These are phyloP conservation scores for Synanthedon formicaeformis DNA, from an alignment of 2,888 invertebrate genomes.

Conservation along the genomic window DNA sequence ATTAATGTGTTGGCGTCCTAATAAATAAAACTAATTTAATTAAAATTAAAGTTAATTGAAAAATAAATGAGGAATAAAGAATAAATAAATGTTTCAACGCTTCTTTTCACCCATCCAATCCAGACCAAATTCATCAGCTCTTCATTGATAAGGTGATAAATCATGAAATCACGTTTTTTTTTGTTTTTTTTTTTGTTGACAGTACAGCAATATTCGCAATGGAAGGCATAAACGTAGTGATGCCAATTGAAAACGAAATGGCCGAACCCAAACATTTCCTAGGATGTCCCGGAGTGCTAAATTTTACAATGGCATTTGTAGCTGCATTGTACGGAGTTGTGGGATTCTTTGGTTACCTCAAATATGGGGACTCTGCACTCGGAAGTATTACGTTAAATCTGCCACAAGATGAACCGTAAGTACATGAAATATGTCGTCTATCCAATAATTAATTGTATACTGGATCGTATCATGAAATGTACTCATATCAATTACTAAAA, in stretches of 20 bases:
- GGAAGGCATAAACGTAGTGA: slow-evolving; percentile 94
- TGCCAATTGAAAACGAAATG: slow-evolving; percentile 96
- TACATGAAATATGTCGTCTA: slow-evolving; percentile 11
- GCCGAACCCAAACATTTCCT: slow-evolving; percentile 81
- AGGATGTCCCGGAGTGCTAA: slow-evolving; percentile 85
- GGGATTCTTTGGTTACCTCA: slow-evolving; percentile 89
- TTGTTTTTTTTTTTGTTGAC: slow-evolving; percentile 2
- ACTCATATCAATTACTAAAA: too few relatives aligned
- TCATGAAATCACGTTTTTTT: too few relatives aligned
- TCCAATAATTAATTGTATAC: not conserved
- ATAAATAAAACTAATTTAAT: too few relatives aligned
- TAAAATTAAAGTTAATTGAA: too few relatives aligned
- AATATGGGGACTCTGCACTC: slow-evolving; percentile 78
- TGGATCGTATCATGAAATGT: not conserved
- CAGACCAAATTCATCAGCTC: too few relatives aligned
- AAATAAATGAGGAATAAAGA: too few relatives aligned
- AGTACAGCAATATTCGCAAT: slow-evolving; percentile 96
- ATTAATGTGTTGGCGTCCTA: too few relatives aligned
- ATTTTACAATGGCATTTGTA: slow-evolving; percentile 86
- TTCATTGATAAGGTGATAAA: too few relatives aligned
- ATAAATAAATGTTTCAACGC: too few relatives aligned
- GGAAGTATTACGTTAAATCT: slow-evolving; percentile 88
- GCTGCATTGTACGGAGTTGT: slow-evolving; percentile 81
- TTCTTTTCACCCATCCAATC: too few relatives aligned
- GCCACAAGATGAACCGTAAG: slow-evolving; percentile 75